Percentiles rank a stretch among this genome's conserved stretches.
Evolutionary conservation across 2,113 vertebrate species (phyloP).

Genomic region (Dissostichus mawsoni): DNA sequence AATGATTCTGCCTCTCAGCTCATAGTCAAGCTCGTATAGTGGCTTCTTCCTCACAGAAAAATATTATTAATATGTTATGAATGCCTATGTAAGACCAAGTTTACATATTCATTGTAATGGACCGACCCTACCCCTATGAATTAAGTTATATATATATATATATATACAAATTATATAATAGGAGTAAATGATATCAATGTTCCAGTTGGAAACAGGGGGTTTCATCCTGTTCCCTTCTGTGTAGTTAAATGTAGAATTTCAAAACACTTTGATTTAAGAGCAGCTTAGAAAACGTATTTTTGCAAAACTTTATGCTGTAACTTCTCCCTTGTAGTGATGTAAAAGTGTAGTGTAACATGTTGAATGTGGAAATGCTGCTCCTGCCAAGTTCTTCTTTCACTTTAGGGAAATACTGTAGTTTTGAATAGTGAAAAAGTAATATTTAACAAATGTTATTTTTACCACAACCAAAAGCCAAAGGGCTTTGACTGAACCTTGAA

Average conservation of each 20-base stretch:
- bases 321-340: neutral
- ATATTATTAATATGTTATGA: neutral
- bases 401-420: neutral
- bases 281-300: neutral
- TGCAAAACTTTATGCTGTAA: neutral
- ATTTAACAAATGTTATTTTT: neutral
- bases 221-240: too few relatives aligned
- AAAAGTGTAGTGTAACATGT: too few relatives aligned
- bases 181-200: too few relatives aligned
- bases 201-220: too few relatives aligned
- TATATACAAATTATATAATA: too few relatives aligned
- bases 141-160: too few relatives aligned
- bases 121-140: too few relatives aligned
- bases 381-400: too few relatives aligned
- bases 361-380: neutral
- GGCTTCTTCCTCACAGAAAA: neutral
- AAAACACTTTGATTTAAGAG: slow-evolving; percentile 1
- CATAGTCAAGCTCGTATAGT: neutral
- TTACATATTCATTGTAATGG: neutral
- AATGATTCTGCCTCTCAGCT: slow-evolving; percentile 5
- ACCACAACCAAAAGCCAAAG: neutral
- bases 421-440: neutral
- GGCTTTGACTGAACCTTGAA: neutral
- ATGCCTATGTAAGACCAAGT: neutral
- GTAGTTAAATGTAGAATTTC: neutral